Evolutionary conservation across 2,888 invertebrate genomes (phyloP), one percentile per base, ranked within the genome.

Genomic region (Lasioglossum calceatum): DNA sequence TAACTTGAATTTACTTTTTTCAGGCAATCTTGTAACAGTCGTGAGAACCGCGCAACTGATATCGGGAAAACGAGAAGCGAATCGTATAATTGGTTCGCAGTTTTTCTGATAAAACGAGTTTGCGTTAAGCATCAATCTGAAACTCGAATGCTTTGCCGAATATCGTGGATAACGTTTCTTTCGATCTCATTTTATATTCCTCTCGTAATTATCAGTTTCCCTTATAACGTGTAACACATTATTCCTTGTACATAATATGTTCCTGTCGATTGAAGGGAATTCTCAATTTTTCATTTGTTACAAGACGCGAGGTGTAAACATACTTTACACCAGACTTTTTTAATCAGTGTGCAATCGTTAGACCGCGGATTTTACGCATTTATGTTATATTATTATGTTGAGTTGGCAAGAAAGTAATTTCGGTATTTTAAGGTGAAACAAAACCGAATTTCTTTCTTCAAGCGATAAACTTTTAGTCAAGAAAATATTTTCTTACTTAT

Each of bases 11-110:
- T 71, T 76, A 36, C 73, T 32, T 64, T 32, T 54, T 64, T 64
- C 47, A 2, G 16, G 16, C 58, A 42, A 58, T 58, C 73, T 14
- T 32, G 82, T 77, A 82, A 44, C 85, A 70, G 58, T 89, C 82
- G 85, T 85, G 85, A 87, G 85, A 88, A 88, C 85, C 82, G 80
- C 58, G 81, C 87, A 83, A 74, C 88, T 83, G 87, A 87, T 83
- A 87, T 82, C 73, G 79, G 82, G 73, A 75, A 82, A 88, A 87
- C 84, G 87, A 82, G 85, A 85, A 85, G 77, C 82, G 81, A 79
- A 74, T 78, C 67, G 77, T 64, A 71, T 74, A 71, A 84, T 85
- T 76, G 81, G 79, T 84, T 87, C 79, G 54, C 77, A 71, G 71
- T 87, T 86, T 82, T n/a, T 23, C 36, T 7, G 23, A 10, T 36